These are phyloP conservation scores for Hystrix brachyura DNA, from an alignment of 2,113 vertebrate species.

Conservation along the genomic window DNA sequence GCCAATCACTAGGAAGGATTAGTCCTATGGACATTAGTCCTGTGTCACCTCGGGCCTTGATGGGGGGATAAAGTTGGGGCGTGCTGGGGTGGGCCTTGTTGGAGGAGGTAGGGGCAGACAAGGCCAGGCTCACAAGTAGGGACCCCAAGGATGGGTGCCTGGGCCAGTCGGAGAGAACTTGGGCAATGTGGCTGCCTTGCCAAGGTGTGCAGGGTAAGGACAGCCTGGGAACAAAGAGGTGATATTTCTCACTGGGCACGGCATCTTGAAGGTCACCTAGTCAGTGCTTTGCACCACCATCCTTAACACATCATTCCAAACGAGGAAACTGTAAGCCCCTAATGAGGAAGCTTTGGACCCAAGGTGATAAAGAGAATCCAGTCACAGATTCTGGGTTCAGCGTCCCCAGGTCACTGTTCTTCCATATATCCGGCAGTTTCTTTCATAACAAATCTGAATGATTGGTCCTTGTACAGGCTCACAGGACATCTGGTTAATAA, in stretches of 20 bases:
- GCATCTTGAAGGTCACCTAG: not conserved
- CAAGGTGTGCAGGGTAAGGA: not conserved
- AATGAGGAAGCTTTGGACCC: not conserved
- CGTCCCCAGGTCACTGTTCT: not conserved
- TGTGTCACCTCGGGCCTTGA: not conserved
- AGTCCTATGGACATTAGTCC: not conserved
- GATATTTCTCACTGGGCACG: not conserved
- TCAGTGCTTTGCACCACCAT: not conserved
- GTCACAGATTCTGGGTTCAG: not conserved
- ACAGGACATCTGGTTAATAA: constrained; percentile 57
- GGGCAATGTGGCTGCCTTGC: not conserved
- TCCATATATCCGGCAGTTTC: not conserved
- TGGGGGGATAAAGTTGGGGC: not conserved
- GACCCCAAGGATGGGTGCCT: accelerated
- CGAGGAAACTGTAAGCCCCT: not conserved
- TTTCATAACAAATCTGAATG: not conserved
- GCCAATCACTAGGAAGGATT: not conserved
- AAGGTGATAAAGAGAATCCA: not conserved
- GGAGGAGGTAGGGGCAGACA: not conserved
- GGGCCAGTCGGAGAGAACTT: not conserved
- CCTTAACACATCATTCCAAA: not conserved
- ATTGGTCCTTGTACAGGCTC: not conserved
- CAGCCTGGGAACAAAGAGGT: not conserved
- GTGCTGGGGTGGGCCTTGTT: not conserved
- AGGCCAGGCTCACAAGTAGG: not conserved